Conservation (phyloP, 1,140 invertebrate species). For the Rhopalosiphum maidis region DNA sequence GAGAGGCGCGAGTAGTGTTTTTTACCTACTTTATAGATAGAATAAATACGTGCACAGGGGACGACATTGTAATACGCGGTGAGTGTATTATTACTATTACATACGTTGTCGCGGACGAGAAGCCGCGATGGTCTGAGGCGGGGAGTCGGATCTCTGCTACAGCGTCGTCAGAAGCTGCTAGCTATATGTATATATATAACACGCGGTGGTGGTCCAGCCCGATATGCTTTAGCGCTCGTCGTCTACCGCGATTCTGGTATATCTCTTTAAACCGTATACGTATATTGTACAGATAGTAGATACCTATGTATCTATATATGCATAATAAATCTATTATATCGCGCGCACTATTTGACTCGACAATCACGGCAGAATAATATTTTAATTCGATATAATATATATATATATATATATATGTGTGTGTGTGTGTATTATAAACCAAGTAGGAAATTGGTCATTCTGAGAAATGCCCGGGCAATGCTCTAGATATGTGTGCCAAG, state of each 20-base stretch:
- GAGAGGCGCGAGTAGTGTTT: background rate
- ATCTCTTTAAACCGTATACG: no score
- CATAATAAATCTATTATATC: background rate
- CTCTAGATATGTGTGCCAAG: background rate
- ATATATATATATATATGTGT: no score
- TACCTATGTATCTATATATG: no score
- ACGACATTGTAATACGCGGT: background rate
- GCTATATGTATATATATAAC: background rate
- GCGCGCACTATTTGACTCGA: background rate
- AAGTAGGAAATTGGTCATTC: background rate
- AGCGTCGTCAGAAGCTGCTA: background rate
- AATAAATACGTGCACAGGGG: background rate
- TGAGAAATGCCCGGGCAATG: slow-evolving; percentile 5
- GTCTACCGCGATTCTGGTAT: background rate
- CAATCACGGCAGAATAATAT: background rate
- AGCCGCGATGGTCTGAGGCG: no score
- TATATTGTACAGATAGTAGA: no score
- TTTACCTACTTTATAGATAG: slow-evolving; percentile 4
- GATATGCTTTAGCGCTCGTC: background rate
- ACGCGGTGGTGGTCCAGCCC: background rate
- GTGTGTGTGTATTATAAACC: background rate
- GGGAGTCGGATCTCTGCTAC: background rate
- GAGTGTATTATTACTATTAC: background rate
- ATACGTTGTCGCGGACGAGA: background rate
- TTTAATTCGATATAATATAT: background rate